Percentiles rank a stretch among this genome's conserved stretches.
These are phyloP conservation scores for Virgularia gustaviana DNA, from an alignment of 92 coral and sea anemone species.

Conservation along the genomic window DNA sequence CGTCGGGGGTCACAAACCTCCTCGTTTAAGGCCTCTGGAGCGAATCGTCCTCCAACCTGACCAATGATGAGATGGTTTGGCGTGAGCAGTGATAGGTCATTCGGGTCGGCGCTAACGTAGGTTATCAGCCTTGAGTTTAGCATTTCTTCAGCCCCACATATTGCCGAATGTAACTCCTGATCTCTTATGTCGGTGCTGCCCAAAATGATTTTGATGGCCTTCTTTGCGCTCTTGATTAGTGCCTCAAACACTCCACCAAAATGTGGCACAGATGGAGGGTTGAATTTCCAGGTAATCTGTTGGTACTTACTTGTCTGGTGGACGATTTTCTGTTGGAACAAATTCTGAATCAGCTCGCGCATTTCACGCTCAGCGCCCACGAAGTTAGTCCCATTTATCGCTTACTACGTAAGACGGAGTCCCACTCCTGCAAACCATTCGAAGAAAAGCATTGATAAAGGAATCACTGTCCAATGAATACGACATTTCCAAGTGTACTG, in stretches of 20 bases:
- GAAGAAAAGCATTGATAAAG: neutral
- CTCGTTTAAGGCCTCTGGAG: slow-evolving; percentile 49
- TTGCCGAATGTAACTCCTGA: too few species aligned
- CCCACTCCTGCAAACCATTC: too few species aligned
- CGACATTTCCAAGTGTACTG: too few species aligned
- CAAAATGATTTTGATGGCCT: too few species aligned
- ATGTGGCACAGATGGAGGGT: neutral
- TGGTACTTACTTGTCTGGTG: neutral
- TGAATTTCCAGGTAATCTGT: neutral
- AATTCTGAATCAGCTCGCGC: neutral
- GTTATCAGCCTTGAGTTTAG: too few species aligned
- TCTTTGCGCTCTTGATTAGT: too few species aligned
- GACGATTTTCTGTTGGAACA: neutral
- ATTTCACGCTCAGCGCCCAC: neutral
- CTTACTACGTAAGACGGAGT: neutral
- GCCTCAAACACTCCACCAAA: too few species aligned
- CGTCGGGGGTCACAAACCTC: slow-evolving; percentile 38
- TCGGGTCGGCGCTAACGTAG: slow-evolving; percentile 35
- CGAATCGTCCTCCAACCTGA: slow-evolving; percentile 56
- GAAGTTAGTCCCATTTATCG: neutral
- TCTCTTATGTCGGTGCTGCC: too few species aligned
- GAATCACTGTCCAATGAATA: neutral
- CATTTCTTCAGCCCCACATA: too few species aligned
- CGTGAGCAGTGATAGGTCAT: slow-evolving; percentile 26
- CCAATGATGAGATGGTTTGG: slow-evolving; percentile 33